These are phyloP conservation scores for Gryon sp. DNA, from an alignment of 1,140 invertebrate species.

Conservation along the genomic window DNA sequence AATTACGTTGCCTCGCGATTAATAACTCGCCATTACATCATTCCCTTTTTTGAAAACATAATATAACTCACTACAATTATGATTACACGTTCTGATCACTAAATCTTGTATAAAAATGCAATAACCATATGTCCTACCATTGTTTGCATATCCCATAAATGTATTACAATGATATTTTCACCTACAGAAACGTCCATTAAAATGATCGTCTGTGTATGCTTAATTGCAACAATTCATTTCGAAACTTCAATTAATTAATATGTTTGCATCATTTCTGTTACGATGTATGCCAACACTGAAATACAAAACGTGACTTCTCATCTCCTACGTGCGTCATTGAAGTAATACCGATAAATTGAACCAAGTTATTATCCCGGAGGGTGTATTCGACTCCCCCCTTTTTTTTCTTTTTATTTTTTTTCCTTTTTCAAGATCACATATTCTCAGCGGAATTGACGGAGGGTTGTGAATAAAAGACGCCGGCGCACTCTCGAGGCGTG, in stretches of 20 bases:
- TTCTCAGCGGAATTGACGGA: constrained; percentile 45
- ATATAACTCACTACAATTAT: too few species aligned
- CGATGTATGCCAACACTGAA: background rate
- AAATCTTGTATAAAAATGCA: too few species aligned
- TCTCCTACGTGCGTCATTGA: constrained; percentile 16
- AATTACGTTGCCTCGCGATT: too few species aligned
- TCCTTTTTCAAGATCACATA: constrained; percentile 53
- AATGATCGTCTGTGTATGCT: too few species aligned
- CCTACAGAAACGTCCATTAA: too few species aligned
- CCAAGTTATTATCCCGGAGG: constrained; percentile 48
- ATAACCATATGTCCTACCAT: too few species aligned
- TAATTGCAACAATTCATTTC: background rate
- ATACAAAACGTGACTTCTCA: constrained; percentile 23
- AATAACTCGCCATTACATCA: too few species aligned
- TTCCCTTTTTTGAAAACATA: too few species aligned
- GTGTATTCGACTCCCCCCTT: constrained; percentile 32
- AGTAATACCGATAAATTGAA: constrained; percentile 53
- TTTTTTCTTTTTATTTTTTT: too few species aligned
- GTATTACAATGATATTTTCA: too few species aligned
- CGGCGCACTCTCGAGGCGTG: constrained; percentile 54
- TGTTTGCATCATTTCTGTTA: background rate
- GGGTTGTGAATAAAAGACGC: constrained; percentile 62
- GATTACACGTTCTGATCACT: too few species aligned
- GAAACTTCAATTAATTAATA: constrained; percentile 10
- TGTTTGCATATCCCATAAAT: too few species aligned